Evolutionary conservation across 1,140 invertebrate genomes (phyloP), one percentile per base, ranked within the genome.

Genomic region (Drosophila mayri): DNA sequence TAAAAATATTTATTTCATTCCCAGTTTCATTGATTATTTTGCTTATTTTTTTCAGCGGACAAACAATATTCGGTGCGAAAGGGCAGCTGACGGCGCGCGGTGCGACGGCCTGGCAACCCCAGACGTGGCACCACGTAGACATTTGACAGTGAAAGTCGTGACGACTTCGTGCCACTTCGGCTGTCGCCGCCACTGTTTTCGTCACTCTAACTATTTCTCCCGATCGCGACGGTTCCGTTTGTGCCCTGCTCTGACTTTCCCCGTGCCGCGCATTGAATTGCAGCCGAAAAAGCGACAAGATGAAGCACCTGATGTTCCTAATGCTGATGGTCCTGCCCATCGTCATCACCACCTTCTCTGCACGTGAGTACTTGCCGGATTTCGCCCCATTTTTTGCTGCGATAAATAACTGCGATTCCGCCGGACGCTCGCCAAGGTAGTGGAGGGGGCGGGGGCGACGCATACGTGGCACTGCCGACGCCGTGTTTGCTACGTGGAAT

Each of bases 241-340:
- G 66, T 44, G 60, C 4, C 5, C 5, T 25, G n/a, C n/a, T 25
- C 35, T 28, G 46, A 71, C 59, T 63, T 59, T 55, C 28, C 73
- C 54, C 52, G 63, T 52, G 65, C 67, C 66, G 74, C 55, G 55
- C 22, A 59, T 44, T 61, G 59, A 46, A 54, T 63, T 63, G 47
- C 54, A 40, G 35, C 55, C 30, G n/a, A 50, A 35, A 40, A 41
- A 63, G 52, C 57, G 35, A 67, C 70, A 71, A 67, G 71, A 95
- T 95, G 95, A 95, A 93, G 84, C 93, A 93, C 71, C 93, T 95
- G 47, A 92, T 94, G 70, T 86, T 95, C 71, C 91, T 95, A 35
- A 79, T 94, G 55, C 82, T 95, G 20, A 68, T 95, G 57, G 92
- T 94, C 41, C 73, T 95, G 60, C 94, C 94, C 79, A 93, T 94